These are phyloP conservation scores for Indicator maculatus DNA, from an alignment of 2,113 vertebrate species.

Conservation along the genomic window DNA sequence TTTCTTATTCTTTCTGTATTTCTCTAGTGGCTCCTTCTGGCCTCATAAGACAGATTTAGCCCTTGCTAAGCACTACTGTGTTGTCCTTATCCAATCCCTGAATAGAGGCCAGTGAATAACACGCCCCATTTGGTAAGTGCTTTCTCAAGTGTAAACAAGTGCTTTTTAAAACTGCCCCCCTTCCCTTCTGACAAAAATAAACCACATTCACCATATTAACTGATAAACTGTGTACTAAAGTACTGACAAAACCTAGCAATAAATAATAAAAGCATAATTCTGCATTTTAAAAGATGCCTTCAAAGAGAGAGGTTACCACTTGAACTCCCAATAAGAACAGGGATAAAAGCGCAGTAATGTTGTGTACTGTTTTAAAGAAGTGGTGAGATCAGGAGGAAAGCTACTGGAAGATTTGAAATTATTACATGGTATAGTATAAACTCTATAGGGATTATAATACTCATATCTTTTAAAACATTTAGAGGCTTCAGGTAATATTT, in stretches of 20 bases:
- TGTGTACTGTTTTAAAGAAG: neutral
- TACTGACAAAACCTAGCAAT: neutral
- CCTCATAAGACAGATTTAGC: neutral
- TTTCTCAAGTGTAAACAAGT: slow-evolving; percentile 41
- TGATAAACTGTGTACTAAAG: slow-evolving; percentile 6
- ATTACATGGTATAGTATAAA: neutral
- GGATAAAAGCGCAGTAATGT: neutral
- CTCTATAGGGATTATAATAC: neutral
- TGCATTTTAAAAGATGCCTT: slow-evolving; percentile 12
- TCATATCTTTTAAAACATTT: neutral
- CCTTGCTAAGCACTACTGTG: neutral
- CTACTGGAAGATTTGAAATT: neutral
- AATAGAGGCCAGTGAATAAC: slow-evolving; percentile 15
- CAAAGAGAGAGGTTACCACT: neutral
- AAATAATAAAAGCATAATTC: slow-evolving; percentile 38
- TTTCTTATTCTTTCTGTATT: neutral
- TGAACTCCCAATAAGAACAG: neutral
- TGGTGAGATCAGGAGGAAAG: neutral
- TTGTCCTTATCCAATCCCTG: neutral
- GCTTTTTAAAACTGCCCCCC: neutral
- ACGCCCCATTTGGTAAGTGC: slow-evolving; percentile 41
- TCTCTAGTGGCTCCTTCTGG: neutral
- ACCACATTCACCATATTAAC: slow-evolving; percentile 2
- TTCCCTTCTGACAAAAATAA: neutral
- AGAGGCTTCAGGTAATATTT: neutral